Evolutionary conservation across 1,140 invertebrate genomes (phyloP), one percentile per base, ranked within the genome.

Genomic region (Cydia splendana): DNA sequence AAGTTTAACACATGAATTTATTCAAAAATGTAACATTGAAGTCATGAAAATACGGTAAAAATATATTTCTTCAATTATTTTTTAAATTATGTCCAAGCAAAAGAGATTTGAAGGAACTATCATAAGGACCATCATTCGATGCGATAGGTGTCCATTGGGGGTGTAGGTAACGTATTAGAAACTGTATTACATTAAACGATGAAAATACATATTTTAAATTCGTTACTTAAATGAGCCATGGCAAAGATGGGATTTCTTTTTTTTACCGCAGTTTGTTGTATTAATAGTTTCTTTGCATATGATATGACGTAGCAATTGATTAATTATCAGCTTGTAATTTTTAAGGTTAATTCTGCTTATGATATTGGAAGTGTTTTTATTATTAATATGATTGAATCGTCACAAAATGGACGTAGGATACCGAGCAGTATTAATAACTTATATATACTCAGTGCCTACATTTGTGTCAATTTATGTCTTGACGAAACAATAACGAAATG

Each of bases 321-420:
- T 62, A 62, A 5, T 24, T 62, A 24, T 62, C 24, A 24, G 20
- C 10, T 62, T 62, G 51, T 62, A 10, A 62, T 10, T 62, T 71
- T 71, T 42, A 34, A 71, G 30, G 2, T 15, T 71, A 38, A 18
- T 71, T 71, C 34, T 18, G 15, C 67, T 71, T 42, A 42, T 45
- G n/a, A 38, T 18, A 34, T 34, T 71, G 34, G n/a, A 42, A 18
- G 4, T 5, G 7, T 62, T 20, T 24, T 62, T 62, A 24, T 53
- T 18, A 6, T 53, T 53, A 53, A 53, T 18, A 18, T 18, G n/a
- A 18, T 62, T 62, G 24, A 10, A 24, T 4, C 20, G 18, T 0
- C 20, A 62, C 57, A 62, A 62, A 62, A 62, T 62, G 57, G 57
- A 62, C 20, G 57, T 62, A 24, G 7, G 57, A 62, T 24, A 62